These are phyloP conservation scores for Alethe castanea DNA, from an alignment of 2,113 vertebrate genomes.

Conservation along the genomic window DNA sequence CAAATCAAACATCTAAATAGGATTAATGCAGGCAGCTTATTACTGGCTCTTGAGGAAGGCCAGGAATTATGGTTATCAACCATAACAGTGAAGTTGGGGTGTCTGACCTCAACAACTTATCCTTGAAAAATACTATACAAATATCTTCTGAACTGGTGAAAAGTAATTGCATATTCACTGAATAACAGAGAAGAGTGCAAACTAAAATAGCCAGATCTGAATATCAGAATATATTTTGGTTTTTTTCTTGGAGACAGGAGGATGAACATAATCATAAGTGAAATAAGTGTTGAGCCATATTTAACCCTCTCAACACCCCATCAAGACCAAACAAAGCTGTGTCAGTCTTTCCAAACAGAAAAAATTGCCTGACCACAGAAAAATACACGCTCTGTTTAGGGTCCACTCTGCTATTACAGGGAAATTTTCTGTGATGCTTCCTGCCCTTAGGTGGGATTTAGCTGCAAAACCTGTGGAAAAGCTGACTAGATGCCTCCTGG, in stretches of 20 bases:
- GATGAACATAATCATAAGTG: background rate
- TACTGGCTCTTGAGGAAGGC: slow-evolving; percentile 14
- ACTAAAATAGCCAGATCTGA: slow-evolving; percentile 29
- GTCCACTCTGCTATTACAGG: background rate
- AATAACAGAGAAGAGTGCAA: slow-evolving; percentile 10
- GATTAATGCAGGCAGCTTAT: slow-evolving; percentile 40
- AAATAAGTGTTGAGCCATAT: background rate
- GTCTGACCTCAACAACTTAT: background rate
- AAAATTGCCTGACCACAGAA: background rate
- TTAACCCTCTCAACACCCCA: slow-evolving; percentile 3
- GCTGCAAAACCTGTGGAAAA: background rate
- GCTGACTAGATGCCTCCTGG: background rate
- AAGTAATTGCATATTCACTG: slow-evolving; percentile 17
- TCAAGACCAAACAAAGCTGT: background rate
- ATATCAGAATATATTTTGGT: slow-evolving; percentile 12
- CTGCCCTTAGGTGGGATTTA: background rate
- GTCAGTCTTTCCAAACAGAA: background rate
- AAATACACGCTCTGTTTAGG: accelerated
- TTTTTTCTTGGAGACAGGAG: background rate
- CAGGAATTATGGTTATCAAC: slow-evolving; percentile 19
- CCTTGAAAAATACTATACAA: background rate
- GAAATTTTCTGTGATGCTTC: background rate
- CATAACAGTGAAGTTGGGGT: background rate
- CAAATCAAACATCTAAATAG: slow-evolving; percentile 51
- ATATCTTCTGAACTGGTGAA: background rate